Evolutionary conservation across 2,888 invertebrate species (phyloP), one percentile per base, ranked within the genome.

Genomic region (Diploptera punctata): DNA sequence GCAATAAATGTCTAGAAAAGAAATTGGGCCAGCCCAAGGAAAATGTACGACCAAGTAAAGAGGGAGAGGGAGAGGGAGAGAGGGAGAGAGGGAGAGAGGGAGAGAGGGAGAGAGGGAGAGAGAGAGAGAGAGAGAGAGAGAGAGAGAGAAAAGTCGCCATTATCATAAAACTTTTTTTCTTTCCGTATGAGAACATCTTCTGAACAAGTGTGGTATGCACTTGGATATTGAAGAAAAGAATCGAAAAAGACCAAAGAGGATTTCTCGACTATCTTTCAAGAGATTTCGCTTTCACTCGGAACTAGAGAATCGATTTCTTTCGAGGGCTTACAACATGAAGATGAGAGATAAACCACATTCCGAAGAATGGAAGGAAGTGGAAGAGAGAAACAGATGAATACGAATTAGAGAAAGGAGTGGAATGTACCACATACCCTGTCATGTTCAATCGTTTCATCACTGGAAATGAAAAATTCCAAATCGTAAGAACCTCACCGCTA

Each of bases 391-490:
- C 7, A 33, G 33, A n/a, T n/a, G n/a, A 33, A 33, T 33, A 33
- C 10, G 33, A 33, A 33, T 33, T n/a, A 10, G 33, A 33, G 10
- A 33, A 33, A 10, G 10, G 33, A 33, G 33, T 33, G 33, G 33
- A 33, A 33, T 33, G 5, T 33, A 5, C 5, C 33, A 33, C 33
- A 33, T 33, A 10, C 10, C 33, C 33, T 33, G 33, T n/a, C n/a
- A n/a, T n/a, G n/a, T n/a, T n/a, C n/a, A 33, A 33, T 33, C 16
- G 10, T 24, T 24, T 16, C 49, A 49, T 21, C 21, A 2, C 54
- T 54, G 2, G 24, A 54, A 54, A 54, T 54, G 54, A 54, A 54
- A 54, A 54, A 54, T 54, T 54, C 54, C 54, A 54, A n/a, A 24
- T 19, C 7, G 52, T 19, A 21, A 52, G 21, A 3, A 52, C 24